Percentiles rank a stretch among this genome's conserved stretches.
phyloP scores from a whole-genome alignment of 2,797 vertebrate species.

The Amniataba percoides region DNA sequence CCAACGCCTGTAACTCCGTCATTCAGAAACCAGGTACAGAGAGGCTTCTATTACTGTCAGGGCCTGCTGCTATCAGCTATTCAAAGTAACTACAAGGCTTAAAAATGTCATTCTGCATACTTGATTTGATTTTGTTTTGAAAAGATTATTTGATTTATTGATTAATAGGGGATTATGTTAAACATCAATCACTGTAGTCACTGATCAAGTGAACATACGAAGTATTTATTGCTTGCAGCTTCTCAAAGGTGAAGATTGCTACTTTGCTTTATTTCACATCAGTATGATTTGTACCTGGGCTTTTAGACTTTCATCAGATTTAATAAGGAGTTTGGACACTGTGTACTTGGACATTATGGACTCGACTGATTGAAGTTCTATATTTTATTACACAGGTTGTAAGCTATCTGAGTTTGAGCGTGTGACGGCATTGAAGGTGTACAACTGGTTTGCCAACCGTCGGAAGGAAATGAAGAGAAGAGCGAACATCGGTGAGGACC shows the following conservation, averaged over 20 bases:
- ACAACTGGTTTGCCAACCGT: conserved; percentile 91
- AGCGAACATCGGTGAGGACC: conserved; percentile 87
- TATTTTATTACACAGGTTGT: conserved; percentile 76
- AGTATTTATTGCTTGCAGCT: neutral
- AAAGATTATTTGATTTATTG: neutral
- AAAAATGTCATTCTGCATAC: neutral
- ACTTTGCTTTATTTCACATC: neutral
- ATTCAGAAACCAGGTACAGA: conserved; percentile 88
- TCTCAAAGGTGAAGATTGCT: neutral
- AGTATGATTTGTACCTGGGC: neutral
- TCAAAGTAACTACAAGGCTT: neutral
- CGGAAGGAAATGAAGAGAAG: conserved; percentile 91
- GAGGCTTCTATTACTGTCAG: too few relatives aligned
- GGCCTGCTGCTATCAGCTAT: neutral
- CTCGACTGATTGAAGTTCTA: neutral
- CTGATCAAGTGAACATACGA: neutral
- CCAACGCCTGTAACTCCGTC: conserved; percentile 88
- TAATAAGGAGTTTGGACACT: neutral
- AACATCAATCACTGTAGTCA: too few relatives aligned
- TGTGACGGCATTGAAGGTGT: conserved; percentile 89
- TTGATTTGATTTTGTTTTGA: neutral
- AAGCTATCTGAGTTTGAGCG: conserved; percentile 90
- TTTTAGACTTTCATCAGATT: neutral
- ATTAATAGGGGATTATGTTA: neutral
- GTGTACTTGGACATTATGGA: neutral